Evolutionary conservation across 2,888 invertebrate species (phyloP), one percentile per base, ranked within the genome.

Genomic region (Habroteleia sp.): DNA sequence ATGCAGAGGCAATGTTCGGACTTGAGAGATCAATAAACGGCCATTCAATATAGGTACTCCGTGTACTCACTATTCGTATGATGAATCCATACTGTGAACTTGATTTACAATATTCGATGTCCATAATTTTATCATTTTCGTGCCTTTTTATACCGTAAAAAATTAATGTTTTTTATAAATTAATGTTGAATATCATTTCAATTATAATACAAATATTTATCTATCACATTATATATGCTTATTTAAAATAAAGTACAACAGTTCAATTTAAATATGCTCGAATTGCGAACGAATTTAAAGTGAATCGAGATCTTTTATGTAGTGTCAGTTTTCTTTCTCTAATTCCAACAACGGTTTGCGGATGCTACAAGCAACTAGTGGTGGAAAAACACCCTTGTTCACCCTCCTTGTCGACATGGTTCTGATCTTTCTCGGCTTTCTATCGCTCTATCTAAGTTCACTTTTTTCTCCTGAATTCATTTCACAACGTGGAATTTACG

Each of bases 21-120:
- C 88, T 88, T 88, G 88, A 87, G 87, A 88, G 88, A 88, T 88
- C 88, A 88, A 88, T 88, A 89, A 89, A 89, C 88, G 89, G 88
- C 87, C 88, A 88, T 82, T 83, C 85, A 85, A 87, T 87, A 86
- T 86, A 85, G 86, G 85, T 87, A 87, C 85, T 86, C 82, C 62
- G 82, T 84, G 82, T 82, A 83, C 84, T 83, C 82, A 83, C 82
- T 82, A 82, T 82, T 79, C 81, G 79, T 60, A 63, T 69, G 77
- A 75, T 80, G 80, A 82, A 81, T 82, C 72, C 72, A 20, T 48
- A 71, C 42, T 42, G 54, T 8, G 8, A 54, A 66, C 44, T 52
- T 65, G 29, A 73, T 73, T 65, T 65, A 37, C 50, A 50, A 58
- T 31, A 20, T 35, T 31, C 14, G 6, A 10, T 16, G 4, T 31